Evolutionary conservation across 2,888 invertebrate genomes (phyloP).

Genomic region (Pycnomerus fuliginosus): DNA sequence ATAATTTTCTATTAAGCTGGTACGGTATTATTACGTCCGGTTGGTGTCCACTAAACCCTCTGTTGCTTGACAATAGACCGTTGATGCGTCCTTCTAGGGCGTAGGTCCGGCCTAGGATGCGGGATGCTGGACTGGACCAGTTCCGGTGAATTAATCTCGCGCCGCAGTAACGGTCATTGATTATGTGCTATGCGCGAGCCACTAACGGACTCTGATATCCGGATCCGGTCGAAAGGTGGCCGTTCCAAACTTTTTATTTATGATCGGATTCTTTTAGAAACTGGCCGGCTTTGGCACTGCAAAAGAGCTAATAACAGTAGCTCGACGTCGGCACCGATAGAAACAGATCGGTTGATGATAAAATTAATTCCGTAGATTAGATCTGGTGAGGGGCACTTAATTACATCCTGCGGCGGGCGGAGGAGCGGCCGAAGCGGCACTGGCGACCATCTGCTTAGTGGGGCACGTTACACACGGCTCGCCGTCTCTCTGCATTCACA

Average conservation of each 20-base stretch:
- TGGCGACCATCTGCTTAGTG: slow-evolving; percentile 27
- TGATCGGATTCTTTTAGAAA: too few relatives aligned
- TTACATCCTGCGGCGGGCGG: slow-evolving; percentile 26
- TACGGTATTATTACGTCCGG: slow-evolving; percentile 17
- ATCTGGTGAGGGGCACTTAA: slow-evolving; percentile 29
- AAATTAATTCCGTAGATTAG: slow-evolving; percentile 24
- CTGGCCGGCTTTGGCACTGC: too few relatives aligned
- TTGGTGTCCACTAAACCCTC: slow-evolving; percentile 7
- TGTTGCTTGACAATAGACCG: slow-evolving; percentile 2
- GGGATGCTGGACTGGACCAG: slow-evolving; percentile 36
- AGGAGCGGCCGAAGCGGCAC: slow-evolving; percentile 15
- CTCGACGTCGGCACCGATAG: neutral
- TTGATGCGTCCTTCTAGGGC: slow-evolving; percentile 3
- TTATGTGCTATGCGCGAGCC: slow-evolving; percentile 36
- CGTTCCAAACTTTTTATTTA: neutral
- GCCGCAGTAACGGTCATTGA: slow-evolving; percentile 46
- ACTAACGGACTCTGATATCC: slow-evolving; percentile 21
- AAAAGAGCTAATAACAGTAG: too few relatives aligned
- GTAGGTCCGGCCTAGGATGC: slow-evolving; percentile 6
- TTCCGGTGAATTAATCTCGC: slow-evolving; percentile 46
- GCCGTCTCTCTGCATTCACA: slow-evolving; percentile 17
- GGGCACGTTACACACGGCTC: slow-evolving; percentile 16
- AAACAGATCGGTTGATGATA: slow-evolving; percentile 19
- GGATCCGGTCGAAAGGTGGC: slow-evolving; percentile 10
- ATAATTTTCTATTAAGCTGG: slow-evolving; percentile 16